A percentile compares a stretch with the other conserved stretches of the same genome.
Conservation (phyloP, 2,797 vertebrate species). For the Anniella stebbinsi region DNA sequence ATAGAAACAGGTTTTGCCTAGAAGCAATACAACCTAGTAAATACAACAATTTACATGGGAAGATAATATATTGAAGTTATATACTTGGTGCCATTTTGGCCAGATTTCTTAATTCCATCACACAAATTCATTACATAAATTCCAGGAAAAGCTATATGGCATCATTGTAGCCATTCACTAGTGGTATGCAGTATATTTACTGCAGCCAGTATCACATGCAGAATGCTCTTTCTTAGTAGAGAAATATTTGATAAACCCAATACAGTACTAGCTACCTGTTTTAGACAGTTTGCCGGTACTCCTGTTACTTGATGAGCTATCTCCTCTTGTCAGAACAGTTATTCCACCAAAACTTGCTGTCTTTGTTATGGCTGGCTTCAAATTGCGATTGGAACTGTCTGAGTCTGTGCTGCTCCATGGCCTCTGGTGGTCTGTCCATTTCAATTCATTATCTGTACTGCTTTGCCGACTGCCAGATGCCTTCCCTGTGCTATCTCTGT, state of each 20-base stretch:
- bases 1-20: not conserved
- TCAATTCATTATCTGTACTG: constrained; percentile 91
- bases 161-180: rapidly evolving
- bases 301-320: constrained; percentile 82
- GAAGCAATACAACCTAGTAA: not conserved
- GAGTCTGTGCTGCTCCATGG: constrained; percentile 98
- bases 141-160: not conserved
- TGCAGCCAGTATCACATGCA: not conserved
- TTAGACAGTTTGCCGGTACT: constrained; percentile 86
- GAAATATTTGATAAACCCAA: constrained; percentile 51
- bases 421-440: constrained; percentile 87
- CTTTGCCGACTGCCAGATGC: constrained; percentile 93
- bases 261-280: constrained; percentile 83
- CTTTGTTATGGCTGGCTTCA: constrained; percentile 85
- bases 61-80: not conserved
- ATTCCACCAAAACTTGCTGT: constrained; percentile 86
- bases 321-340: constrained; percentile 83
- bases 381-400: constrained; percentile 89
- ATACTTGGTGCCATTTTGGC: not conserved
- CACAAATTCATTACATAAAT: not conserved
- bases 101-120: not conserved
- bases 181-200: not conserved
- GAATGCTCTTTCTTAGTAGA: not conserved
- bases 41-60: not conserved
- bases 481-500: constrained; percentile 87